Conservation (phyloP, 2,888 invertebrate species). For the Blomia tropicalis region DNA sequence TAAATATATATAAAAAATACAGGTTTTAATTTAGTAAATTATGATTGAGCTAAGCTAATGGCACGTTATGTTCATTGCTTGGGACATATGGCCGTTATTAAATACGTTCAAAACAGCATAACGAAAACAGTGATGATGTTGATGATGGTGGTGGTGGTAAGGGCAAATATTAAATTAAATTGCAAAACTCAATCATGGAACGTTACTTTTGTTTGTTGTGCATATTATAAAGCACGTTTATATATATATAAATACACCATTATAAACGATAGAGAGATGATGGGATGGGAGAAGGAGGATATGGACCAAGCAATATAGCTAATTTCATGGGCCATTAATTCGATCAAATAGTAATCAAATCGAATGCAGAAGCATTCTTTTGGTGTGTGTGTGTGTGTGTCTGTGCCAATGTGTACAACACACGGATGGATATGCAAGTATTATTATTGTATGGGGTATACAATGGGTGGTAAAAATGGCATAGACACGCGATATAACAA, state of each 20-base stretch:
- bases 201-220: not conserved
- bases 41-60: not conserved
- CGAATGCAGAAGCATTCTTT: not conserved
- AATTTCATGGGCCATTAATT: constrained; percentile 12
- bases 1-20: no score
- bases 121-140: not conserved
- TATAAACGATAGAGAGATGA: no score
- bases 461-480: no score
- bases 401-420: no score
- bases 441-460: no score
- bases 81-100: not conserved
- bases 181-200: not conserved
- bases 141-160: not conserved
- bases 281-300: no score
- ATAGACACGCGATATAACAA: no score
- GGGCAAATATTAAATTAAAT: constrained; percentile 8
- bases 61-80: not conserved
- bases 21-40: constrained; percentile 6
- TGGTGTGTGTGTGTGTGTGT: not conserved
- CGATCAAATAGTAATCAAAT: constrained; percentile 1
- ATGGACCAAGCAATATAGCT: not conserved
- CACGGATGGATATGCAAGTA: no score
- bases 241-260: constrained; percentile 6
- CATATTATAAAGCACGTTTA: no score
- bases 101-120: no score